These are phyloP conservation scores for Cheilosia vernalis DNA, from an alignment of 2,888 invertebrate species.

Conservation along the genomic window DNA sequence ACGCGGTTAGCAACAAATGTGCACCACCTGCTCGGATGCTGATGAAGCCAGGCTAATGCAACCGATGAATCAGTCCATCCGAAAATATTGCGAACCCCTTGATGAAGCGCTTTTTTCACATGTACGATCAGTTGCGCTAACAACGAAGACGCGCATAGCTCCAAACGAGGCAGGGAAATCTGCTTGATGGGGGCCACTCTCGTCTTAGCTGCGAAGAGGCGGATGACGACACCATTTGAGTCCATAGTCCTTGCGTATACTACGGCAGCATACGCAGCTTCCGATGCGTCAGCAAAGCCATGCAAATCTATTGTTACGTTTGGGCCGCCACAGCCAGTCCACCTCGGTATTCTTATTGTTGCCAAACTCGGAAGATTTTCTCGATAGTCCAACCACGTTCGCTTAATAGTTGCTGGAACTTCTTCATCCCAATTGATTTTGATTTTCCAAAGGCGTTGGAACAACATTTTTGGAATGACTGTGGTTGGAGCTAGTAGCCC, in stretches of 20 bases:
- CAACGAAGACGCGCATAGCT: not conserved
- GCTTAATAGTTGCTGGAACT: too few species aligned
- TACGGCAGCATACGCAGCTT: conserved; percentile 23
- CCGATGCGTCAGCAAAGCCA: conserved; percentile 22
- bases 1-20: conserved; percentile 21
- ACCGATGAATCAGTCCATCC: conserved; percentile 21
- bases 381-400: too few species aligned
- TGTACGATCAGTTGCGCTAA: not conserved
- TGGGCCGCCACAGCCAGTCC: conserved; percentile 17
- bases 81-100: not conserved
- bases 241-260: conserved; percentile 13
- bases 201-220: conserved; percentile 16
- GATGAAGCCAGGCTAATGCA: conserved; percentile 15
- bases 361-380: too few species aligned
- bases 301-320: conserved; percentile 9
- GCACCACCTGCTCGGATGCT: conserved; percentile 22
- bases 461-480: not conserved
- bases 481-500: not conserved
- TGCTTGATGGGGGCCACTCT: conserved; percentile 14
- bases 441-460: not conserved
- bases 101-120: not conserved
- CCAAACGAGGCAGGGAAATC: conserved; percentile 20
- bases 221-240: conserved; percentile 6
- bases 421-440: too few species aligned
- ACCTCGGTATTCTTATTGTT: not conserved